Evolutionary conservation across 2,888 invertebrate species (phyloP).

Genomic region (Junonia oenone): DNA sequence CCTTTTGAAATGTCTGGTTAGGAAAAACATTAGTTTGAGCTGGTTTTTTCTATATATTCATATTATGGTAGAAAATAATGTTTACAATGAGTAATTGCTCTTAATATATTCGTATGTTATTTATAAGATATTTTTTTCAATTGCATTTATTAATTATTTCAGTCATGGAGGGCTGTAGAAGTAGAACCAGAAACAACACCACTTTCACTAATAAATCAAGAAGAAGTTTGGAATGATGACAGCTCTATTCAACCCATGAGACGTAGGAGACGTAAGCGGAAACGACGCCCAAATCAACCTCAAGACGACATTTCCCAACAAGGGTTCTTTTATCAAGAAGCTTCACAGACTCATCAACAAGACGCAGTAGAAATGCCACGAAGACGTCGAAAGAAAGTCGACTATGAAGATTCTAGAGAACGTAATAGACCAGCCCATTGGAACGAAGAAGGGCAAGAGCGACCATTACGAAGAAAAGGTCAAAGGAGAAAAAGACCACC

Average conservation of each 20-base stretch:
- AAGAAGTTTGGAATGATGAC: conserved; percentile 50
- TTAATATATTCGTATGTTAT: neutral
- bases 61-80: too few relatives aligned
- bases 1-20: neutral
- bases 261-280: conserved; percentile 80
- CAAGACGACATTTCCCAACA: conserved; percentile 41
- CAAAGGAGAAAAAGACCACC: conserved; percentile 54
- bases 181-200: conserved; percentile 44
- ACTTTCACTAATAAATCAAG: conserved; percentile 33
- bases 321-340: conserved; percentile 41
- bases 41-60: neutral
- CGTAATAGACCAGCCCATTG: conserved; percentile 48
- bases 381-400: conserved; percentile 55
- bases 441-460: conserved; percentile 55
- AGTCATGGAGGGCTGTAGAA: conserved; percentile 75
- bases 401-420: conserved; percentile 25
- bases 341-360: conserved; percentile 40
- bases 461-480: conserved; percentile 54
- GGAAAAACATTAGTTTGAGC: neutral
- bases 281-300: conserved; percentile 75
- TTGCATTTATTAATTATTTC: conserved; percentile 41
- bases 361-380: conserved; percentile 44
- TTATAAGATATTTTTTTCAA: neutral
- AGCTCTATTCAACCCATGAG: conserved; percentile 53
- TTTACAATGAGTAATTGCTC: too few relatives aligned